Base-by-base conservation (phyloP, 2,113 vertebrate genomes). In the Perca fluviatilis region DNA sequence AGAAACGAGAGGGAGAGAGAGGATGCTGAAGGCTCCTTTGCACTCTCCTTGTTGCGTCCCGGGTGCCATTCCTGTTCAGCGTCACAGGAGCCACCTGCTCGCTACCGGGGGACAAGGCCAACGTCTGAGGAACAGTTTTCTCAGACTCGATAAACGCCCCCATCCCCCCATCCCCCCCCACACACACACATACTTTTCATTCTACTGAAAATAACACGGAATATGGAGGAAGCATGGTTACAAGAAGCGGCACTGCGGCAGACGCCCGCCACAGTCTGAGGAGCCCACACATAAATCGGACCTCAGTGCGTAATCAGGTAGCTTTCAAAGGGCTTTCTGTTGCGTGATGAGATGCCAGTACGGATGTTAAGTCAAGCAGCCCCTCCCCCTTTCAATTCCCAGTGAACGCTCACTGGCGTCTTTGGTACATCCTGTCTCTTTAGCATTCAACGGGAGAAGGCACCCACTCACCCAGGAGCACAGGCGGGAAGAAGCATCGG, bases 31-130 rank as follows among this genome's bases (percentile, higher is more conserved):
- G 87, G 81, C 90, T 92, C 53, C 58, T 88, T 74, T 81, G 70
- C 86, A 70, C 86, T 74, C 69, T 68, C 77, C 65, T 81, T 72
- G 67, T 79, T 71, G 73, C 63, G 86, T 91, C 82, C 82, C 12
- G 83, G 80, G 84, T 91, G 89, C 90, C 92, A 80, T 78, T 58
- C 79, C 68, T 21, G 82, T 60, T 92, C 80, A 92, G 76, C 86
- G 67, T 94, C 91, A 93, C 78, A 25, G 60, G 72, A 88, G 86
- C 91, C 92, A 93, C 94, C 93, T 94, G 92, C 92, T 87, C 73
- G 74, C 89, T 65, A 43, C 58, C 16, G 58, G 23, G 8, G 16
- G n/a, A 40, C 36, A 33, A 64, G 63, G 54, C n/a, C 57, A 56
- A 72, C 23, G 73, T 80, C 54, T 78, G 43, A n/a, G 57, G 76